Percentiles rank a stretch among this genome's conserved stretches.
These are phyloP conservation scores for Tarsius wallacei DNA, from an alignment of 2,797 vertebrate species.

Conservation along the genomic window DNA sequence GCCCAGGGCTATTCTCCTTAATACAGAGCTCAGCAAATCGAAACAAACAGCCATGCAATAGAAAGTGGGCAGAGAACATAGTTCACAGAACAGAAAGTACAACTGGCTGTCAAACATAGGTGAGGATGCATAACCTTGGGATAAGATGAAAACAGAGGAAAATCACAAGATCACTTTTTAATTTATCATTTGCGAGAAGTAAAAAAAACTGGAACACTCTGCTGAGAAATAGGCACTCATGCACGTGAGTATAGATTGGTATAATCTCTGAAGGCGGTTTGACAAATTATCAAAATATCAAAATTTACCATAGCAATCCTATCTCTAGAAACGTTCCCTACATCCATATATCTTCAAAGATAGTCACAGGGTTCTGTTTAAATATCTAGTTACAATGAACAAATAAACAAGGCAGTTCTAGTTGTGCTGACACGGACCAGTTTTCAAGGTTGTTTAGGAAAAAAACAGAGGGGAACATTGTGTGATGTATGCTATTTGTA, in stretches of 20 bases:
- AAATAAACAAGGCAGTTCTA: not conserved
- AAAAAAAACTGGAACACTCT: not conserved
- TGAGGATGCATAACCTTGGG: not conserved
- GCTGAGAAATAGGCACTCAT: not conserved
- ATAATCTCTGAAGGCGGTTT: not conserved
- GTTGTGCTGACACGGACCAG: not conserved
- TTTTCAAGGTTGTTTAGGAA: constrained; percentile 4
- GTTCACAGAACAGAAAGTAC: not conserved
- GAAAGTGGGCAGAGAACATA: not conserved
- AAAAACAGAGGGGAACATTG: constrained; percentile 38
- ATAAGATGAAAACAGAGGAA: constrained; percentile 49
- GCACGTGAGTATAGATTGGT: not conserved
- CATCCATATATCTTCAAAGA: not conserved
- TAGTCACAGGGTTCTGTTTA: not conserved
- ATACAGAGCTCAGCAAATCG: not conserved
- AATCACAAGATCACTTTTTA: not conserved
- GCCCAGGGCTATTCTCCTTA: not conserved
- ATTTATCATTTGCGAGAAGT: not conserved
- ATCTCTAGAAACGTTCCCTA: not conserved
- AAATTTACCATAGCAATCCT: not conserved
- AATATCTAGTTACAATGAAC: constrained; percentile 28
- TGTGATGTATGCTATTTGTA: constrained; percentile 27
- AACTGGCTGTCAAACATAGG: not conserved
- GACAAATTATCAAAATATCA: constrained; percentile 9
- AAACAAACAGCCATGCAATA: not conserved